A percentile compares a stretch with the other conserved stretches of the same genome.
These are phyloP conservation scores for Megaleporinus macrocephalus DNA, from an alignment of 2,113 vertebrate genomes.

Conservation along the genomic window DNA sequence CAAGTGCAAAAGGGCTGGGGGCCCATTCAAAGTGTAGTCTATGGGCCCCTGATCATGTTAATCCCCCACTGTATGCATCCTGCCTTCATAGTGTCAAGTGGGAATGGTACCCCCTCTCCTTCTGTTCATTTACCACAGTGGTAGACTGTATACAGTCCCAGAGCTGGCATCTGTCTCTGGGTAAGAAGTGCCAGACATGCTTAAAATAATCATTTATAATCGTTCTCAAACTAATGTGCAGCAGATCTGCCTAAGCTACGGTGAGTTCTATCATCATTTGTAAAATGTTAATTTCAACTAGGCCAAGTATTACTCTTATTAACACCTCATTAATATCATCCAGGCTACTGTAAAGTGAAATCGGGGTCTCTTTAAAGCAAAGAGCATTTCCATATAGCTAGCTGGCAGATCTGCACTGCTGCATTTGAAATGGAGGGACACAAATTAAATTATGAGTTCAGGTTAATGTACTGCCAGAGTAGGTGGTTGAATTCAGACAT, in stretches of 20 bases:
- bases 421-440: no score
- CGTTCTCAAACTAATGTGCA: not conserved
- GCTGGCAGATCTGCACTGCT: no score
- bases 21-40: no score
- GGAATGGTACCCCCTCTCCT: not conserved
- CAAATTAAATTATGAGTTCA: no score
- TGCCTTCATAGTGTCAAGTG: slow-evolving; percentile 8
- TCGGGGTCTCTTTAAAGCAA: no score
- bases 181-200: not conserved
- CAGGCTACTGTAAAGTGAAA: no score
- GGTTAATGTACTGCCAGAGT: no score
- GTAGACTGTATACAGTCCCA: not conserved
- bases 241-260: not conserved
- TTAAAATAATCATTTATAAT: not conserved
- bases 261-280: not conserved
- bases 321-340: no score
- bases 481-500: no score
- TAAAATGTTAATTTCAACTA: not conserved
- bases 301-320: not conserved
- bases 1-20: no score
- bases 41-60: no score
- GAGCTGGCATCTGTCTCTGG: not conserved
- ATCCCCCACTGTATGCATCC: not conserved
- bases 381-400: no score
- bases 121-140: slow-evolving; percentile 7